Conservation (phyloP, 2,113 vertebrate species). For the Blennius ocellaris region DNA sequence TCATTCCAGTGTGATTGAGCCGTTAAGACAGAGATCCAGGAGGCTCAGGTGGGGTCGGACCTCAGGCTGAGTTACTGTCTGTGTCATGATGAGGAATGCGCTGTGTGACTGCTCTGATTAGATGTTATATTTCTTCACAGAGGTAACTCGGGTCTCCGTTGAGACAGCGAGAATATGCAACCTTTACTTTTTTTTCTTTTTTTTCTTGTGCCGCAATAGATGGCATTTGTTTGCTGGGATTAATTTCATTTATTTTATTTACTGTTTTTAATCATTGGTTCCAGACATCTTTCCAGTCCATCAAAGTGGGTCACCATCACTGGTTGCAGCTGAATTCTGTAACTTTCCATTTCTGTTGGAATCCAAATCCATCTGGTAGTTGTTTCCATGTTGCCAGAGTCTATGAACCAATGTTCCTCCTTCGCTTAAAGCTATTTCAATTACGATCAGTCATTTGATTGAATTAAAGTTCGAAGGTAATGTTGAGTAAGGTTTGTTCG, state of each 20-base stretch:
- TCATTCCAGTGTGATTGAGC: constrained; percentile 79
- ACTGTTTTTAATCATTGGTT: constrained; percentile 44
- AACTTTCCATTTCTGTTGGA: constrained; percentile 25
- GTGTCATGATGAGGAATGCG: constrained; percentile 72
- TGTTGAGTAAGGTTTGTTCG: too few relatives aligned
- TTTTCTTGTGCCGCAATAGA: background rate
- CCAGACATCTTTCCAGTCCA: constrained; percentile 8
- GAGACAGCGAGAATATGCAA: constrained; percentile 25
- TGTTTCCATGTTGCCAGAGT: constrained; percentile 17
- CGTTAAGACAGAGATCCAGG: constrained; percentile 66
- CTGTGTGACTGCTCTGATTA: constrained; percentile 63
- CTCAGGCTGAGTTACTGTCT: constrained; percentile 70
- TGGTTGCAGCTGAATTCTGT: constrained; percentile 17
- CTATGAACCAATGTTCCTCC: constrained; percentile 9
- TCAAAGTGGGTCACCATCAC: background rate
- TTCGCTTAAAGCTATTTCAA: constrained; percentile 7
- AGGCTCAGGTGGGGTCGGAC: constrained; percentile 78
- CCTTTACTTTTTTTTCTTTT: background rate
- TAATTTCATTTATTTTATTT: constrained; percentile 39
- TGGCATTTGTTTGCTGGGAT: constrained; percentile 19
- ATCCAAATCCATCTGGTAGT: constrained; percentile 14
- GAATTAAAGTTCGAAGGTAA: too few relatives aligned
- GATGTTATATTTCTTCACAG: constrained; percentile 60
- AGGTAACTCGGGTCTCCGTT: constrained; percentile 40
- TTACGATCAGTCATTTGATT: too few relatives aligned